These are phyloP conservation scores for Crotalus helleri DNA, from an alignment of 2,113 vertebrate genomes.

Conservation along the genomic window DNA sequence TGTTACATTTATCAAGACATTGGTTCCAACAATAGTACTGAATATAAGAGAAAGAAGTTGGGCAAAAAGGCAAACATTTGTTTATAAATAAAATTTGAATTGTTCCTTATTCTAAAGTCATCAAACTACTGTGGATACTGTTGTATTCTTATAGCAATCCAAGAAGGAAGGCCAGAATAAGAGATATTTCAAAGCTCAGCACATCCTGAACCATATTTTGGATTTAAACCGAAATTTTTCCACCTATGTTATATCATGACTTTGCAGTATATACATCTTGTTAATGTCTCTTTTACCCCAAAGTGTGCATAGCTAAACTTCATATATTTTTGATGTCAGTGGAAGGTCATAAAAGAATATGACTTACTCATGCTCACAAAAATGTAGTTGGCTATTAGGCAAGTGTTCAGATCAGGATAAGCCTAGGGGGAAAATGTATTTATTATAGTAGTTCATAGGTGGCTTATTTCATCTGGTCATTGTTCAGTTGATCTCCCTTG, in stretches of 20 bases:
- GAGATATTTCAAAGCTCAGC: not conserved
- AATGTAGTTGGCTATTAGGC: not conserved
- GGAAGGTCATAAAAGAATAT: not conserved
- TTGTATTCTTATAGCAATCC: not conserved
- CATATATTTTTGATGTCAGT: not conserved
- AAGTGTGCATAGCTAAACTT: not conserved
- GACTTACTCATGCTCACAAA: not conserved
- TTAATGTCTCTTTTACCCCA: no score
- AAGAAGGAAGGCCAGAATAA: not conserved
- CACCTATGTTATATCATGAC: not conserved
- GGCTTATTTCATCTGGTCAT: not conserved
- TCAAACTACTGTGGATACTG: not conserved
- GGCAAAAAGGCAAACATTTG: not conserved
- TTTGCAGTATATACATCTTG: not conserved
- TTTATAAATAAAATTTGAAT: not conserved
- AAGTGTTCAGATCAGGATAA: not conserved
- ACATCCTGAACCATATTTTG: not conserved
- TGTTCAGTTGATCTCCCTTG: not conserved
- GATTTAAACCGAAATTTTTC: not conserved
- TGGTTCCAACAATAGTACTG: conserved; percentile 39
- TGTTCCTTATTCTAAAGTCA: not conserved
- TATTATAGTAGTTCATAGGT: not conserved
- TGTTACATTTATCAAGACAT: conserved; percentile 28
- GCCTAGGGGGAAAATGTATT: not conserved
- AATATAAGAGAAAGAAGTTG: not conserved